Evolutionary conservation across 2,797 vertebrate genomes (phyloP).

Genomic region (Cyprinella venusta): DNA sequence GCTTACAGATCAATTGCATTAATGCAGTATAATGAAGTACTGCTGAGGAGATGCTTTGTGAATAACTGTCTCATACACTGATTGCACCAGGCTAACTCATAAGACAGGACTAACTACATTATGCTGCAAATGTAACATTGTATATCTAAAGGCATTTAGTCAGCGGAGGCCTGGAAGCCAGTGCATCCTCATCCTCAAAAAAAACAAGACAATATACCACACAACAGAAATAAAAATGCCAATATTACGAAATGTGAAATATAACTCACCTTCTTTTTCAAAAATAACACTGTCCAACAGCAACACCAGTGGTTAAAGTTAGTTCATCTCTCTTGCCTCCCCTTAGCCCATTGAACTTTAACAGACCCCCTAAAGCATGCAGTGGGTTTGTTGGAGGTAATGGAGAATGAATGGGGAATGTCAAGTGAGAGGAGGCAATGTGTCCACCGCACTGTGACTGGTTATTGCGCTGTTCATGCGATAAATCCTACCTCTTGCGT

Average conservation of each 20-base stretch:
- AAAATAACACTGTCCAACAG: not conserved
- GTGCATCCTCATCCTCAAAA: not conserved
- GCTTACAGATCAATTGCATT: slow-evolving; percentile 46
- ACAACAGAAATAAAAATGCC: not conserved
- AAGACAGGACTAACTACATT: not conserved
- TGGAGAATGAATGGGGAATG: too few species aligned
- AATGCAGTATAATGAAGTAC: slow-evolving; percentile 37
- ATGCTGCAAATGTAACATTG: not conserved
- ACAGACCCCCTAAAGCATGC: too few species aligned
- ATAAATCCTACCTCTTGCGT: not conserved
- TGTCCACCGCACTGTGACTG: not conserved
- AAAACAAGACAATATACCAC: not conserved
- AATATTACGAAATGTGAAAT: not conserved
- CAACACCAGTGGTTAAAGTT: not conserved
- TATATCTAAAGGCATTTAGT: not conserved
- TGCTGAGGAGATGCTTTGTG: slow-evolving; percentile 10
- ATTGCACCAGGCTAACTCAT: not conserved
- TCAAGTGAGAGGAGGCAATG: not conserved
- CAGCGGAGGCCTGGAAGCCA: not conserved
- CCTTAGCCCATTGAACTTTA: too few species aligned
- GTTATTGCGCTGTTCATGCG: not conserved
- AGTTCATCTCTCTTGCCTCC: not conserved
- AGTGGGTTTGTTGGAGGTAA: too few species aligned
- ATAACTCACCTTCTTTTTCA: not conserved
- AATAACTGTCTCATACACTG: not conserved